These are phyloP conservation scores for Romanogobio albipinnatus DNA, from an alignment of 2,113 vertebrate genomes.

Conservation along the genomic window DNA sequence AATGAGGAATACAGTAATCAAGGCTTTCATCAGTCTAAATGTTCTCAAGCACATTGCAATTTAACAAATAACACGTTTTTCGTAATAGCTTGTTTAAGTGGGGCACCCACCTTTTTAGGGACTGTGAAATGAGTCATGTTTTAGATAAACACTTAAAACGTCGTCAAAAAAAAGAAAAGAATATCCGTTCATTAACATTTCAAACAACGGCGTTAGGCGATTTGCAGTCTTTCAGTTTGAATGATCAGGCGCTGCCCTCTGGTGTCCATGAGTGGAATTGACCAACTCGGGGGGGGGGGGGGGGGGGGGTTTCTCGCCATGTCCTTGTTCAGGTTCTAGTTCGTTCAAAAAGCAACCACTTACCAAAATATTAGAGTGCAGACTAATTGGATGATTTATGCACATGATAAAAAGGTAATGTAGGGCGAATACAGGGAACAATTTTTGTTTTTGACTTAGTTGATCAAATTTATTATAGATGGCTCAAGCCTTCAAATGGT, in stretches of 20 bases:
- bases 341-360: background rate
- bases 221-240: background rate
- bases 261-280: background rate
- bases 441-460: background rate
- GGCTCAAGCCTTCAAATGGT: background rate
- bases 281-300: too few relatives aligned
- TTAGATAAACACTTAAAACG: background rate
- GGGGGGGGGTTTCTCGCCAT: background rate
- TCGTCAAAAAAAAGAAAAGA: background rate
- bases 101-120: background rate
- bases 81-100: background rate
- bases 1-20: background rate
- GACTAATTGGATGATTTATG: too few relatives aligned
- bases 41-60: background rate
- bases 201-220: background rate
- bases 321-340: background rate
- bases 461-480: background rate
- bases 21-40: background rate
- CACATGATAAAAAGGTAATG: background rate
- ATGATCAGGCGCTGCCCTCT: constrained; percentile 39
- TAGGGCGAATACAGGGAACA: background rate
- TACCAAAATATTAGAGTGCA: background rate
- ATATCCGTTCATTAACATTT: background rate
- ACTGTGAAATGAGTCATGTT: too few relatives aligned
- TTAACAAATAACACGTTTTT: background rate